Base-by-base conservation (phyloP, 2,113 vertebrate species). In the Mesembrinibis cayennensis region DNA sequence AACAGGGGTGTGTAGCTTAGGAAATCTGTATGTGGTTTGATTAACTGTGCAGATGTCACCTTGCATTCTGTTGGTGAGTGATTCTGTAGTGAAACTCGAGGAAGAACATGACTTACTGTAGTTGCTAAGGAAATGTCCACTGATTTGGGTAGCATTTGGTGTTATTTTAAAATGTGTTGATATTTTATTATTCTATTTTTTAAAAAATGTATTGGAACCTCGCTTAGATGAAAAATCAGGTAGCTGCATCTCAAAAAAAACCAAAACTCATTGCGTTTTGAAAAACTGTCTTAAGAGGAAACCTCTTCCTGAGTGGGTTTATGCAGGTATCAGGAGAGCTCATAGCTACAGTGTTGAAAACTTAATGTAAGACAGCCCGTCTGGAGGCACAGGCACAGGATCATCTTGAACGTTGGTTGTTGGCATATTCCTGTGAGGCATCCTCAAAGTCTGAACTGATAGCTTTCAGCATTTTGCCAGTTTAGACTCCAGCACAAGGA, bases 361-460 rank as follows among this genome's bases (percentile, higher is more conserved):
- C 15, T 67, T 0, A 0, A 22, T 38, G 30, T 71, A 8, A 74
- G 72, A 52, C 47, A 80, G 59, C 38, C 49, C 7, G 23, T 59
- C 61, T 72, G 73, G 80, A 93, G 77, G 76, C 81, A 87, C 0
- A 0, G 83, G 72, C 38, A 27, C 55, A 71, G 69, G 34, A 44
- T 29, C 66, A 29, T 47, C 62, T 67, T 79, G 58, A 53, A 21
- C 9, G 4, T 25, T 69, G 70, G 8, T 79, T 82, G 49, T 63
- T 85, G 91, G 20, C 70, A 10, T 49, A 21, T 69, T 95, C 94
- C 78, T 84, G 40, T 92, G 66, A 89, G 95, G 89, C 93, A 79
- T 69, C 62, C 84, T 74, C 69, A 44, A 22, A 72, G 53, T 73
- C 82, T 73, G 87, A 95, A 61, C 58, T 72, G 69, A 17, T n/a